Percentiles rank a stretch among this genome's conserved stretches.
These are phyloP conservation scores for Bombycilla garrulus DNA, from an alignment of 2,113 vertebrate genomes.

Conservation along the genomic window DNA sequence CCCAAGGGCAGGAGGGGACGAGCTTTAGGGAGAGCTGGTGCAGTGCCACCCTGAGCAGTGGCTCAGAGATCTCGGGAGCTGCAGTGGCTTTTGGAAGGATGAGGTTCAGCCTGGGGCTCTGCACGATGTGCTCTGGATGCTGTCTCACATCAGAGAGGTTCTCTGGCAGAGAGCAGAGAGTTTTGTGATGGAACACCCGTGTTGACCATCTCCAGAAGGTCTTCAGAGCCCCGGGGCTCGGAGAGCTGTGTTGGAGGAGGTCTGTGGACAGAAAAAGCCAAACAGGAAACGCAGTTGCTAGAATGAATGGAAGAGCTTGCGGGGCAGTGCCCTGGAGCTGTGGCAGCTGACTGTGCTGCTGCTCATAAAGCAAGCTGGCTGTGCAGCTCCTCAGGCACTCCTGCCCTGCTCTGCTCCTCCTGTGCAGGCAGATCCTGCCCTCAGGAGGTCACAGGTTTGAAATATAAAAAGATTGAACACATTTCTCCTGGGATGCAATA, in stretches of 20 bases:
- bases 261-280: neutral
- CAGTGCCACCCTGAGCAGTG: neutral
- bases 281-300: accelerated
- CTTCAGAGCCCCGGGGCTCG: neutral
- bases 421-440: neutral
- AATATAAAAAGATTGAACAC: neutral
- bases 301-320: neutral
- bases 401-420: neutral
- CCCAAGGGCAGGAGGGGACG: accelerated
- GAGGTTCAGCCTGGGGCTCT: neutral
- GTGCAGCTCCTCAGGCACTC: accelerated
- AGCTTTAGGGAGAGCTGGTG: neutral
- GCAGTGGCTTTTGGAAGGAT: neutral
- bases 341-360: neutral
- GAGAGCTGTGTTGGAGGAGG: neutral
- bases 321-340: neutral
- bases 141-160: neutral
- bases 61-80: neutral
- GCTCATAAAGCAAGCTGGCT: neutral
- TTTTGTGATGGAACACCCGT: neutral
- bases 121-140: neutral
- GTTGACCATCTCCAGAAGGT: neutral
- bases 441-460: neutral
- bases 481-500: neutral
- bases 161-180: neutral